Evolutionary conservation across 1,140 invertebrate genomes (phyloP).

Genomic region (Drosophila santomea): DNA sequence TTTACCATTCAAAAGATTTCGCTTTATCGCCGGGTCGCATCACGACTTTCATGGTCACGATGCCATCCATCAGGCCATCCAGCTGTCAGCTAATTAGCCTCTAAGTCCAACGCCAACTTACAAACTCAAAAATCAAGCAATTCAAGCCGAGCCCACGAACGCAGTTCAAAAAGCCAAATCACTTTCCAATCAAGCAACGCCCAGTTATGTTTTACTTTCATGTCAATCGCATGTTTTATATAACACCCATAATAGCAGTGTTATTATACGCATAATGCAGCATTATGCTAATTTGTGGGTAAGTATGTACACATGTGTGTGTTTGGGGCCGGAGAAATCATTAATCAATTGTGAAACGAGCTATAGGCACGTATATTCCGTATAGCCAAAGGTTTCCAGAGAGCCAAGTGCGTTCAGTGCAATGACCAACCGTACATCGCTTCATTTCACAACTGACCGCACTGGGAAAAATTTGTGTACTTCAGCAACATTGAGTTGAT

Average conservation of each 20-base stretch:
- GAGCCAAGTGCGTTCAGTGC: slow-evolving; percentile 44
- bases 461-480: slow-evolving; percentile 15
- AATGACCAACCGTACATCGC: slow-evolving; percentile 65
- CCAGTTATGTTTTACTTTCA: slow-evolving; percentile 73
- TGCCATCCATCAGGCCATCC: slow-evolving; percentile 30
- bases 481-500: too few relatives aligned
- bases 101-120: slow-evolving; percentile 4
- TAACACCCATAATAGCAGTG: slow-evolving; percentile 67
- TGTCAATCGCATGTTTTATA: slow-evolving; percentile 67
- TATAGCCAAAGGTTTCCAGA: slow-evolving; percentile 29
- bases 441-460: slow-evolving; percentile 38
- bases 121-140: slow-evolving; percentile 9
- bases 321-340: slow-evolving; percentile 61
- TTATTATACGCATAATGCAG: slow-evolving; percentile 74
- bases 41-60: slow-evolving; percentile 72
- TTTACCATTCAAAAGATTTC: slow-evolving; percentile 1
- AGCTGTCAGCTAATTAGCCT: slow-evolving; percentile 42
- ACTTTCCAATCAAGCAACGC: slow-evolving; percentile 75
- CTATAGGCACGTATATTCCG: slow-evolving; percentile 30
- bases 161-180: slow-evolving; percentile 59
- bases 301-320: neutral
- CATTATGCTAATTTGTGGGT: slow-evolving; percentile 71
- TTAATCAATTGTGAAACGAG: slow-evolving; percentile 77
- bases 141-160: slow-evolving; percentile 19
- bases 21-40: slow-evolving; percentile 25